A percentile compares a stretch with the other conserved stretches of the same genome.
These are phyloP conservation scores for Tauraco erythrolophus DNA, from an alignment of 2,113 vertebrate genomes.

Conservation along the genomic window DNA sequence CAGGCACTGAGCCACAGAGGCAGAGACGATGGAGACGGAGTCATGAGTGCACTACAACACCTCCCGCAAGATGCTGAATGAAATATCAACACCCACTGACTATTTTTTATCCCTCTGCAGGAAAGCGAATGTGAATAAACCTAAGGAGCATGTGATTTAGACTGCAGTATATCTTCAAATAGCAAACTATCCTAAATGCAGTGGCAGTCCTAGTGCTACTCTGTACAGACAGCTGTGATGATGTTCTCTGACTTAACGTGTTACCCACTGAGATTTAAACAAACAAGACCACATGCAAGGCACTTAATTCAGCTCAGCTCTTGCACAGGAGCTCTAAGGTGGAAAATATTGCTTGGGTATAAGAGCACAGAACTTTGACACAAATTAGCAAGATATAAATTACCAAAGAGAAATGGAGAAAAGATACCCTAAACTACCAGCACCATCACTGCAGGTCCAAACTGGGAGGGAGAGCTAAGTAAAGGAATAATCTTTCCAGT, in stretches of 20 bases:
- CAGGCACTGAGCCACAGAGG: not conserved
- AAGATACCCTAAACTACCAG: not conserved
- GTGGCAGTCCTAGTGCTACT: not conserved
- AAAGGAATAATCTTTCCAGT: not conserved
- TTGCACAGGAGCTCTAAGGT: not conserved
- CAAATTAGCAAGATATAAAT: not conserved
- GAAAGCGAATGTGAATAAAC: not conserved
- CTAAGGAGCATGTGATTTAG: not conserved
- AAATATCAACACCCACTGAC: not conserved
- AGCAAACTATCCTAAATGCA: not conserved
- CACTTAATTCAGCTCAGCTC: not conserved
- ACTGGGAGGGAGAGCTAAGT: not conserved
- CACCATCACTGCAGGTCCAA: not conserved
- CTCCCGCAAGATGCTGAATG: not conserved
- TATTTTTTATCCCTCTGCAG: not conserved
- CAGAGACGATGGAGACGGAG: not conserved
- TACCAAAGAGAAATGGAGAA: not conserved
- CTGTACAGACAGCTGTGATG: not conserved
- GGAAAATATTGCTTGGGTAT: not conserved
- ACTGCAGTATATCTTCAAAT: not conserved
- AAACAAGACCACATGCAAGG: not conserved
- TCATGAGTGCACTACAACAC: not conserved
- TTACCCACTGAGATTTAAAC: not conserved
- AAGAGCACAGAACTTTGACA: not conserved
- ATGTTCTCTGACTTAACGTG: not conserved